A percentile compares a stretch with the other conserved stretches of the same genome.
Conservation (phyloP, 2,888 invertebrate genomes). For the Adela reaumurella region DNA sequence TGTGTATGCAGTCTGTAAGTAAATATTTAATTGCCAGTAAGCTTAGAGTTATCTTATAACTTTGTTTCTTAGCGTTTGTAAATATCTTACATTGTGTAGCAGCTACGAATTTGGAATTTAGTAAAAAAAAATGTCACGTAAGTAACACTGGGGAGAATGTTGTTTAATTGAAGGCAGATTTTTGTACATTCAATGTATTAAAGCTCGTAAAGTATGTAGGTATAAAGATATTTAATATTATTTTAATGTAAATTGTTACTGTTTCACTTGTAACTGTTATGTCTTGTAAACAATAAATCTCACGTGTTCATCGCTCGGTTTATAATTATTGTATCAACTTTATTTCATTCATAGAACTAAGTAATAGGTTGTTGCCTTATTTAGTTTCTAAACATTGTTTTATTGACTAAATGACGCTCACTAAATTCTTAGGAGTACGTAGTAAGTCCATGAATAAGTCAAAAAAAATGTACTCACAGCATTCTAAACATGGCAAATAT, state of each 20-base stretch:
- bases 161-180: not conserved
- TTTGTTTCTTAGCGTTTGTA: slow-evolving; percentile 2
- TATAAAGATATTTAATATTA: not conserved
- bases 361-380: slow-evolving; percentile 56
- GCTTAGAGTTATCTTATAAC: not conserved
- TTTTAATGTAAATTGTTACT: not conserved
- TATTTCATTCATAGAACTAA: slow-evolving; percentile 32
- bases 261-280: not conserved
- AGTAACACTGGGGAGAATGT: too few species aligned
- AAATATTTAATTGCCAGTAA: not conserved
- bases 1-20: not conserved
- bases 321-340: slow-evolving; percentile 7
- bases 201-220: not conserved
- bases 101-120: not conserved
- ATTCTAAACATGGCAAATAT: too few species aligned
- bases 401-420: slow-evolving; percentile 47
- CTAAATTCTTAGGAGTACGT: slow-evolving; percentile 34
- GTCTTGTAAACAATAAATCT: not conserved
- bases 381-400: slow-evolving; percentile 50
- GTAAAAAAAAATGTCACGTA: not conserved
- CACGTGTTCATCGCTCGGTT: not conserved
- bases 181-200: not conserved
- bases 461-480: slow-evolving; percentile 17
- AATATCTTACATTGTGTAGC: slow-evolving; percentile 6
- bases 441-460: slow-evolving; percentile 42